phyloP scores from a whole-genome alignment of 2,797 vertebrate genomes.

The Okamejei kenojei region DNA sequence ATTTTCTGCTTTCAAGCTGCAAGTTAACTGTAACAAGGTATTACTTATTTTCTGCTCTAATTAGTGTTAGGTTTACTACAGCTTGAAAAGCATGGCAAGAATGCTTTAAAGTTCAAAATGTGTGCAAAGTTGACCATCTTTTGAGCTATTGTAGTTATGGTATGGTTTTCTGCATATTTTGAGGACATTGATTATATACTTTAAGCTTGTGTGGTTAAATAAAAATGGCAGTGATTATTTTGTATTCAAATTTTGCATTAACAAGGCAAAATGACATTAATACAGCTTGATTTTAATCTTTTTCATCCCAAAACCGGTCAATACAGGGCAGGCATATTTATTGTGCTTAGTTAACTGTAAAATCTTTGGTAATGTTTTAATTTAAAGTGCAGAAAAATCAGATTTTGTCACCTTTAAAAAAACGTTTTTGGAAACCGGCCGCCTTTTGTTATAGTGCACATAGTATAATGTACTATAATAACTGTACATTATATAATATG shows the following conservation, averaged over 20 bases:
- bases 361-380: not conserved
- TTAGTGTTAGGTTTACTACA: constrained; percentile 11
- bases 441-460: not conserved
- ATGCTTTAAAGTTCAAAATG: constrained; percentile 18
- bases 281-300: not conserved
- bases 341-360: not conserved
- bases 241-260: not conserved
- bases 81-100: constrained; percentile 34
- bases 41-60: constrained; percentile 55
- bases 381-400: not conserved
- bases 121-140: not conserved
- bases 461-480: not conserved
- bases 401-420: not conserved
- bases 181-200: not conserved
- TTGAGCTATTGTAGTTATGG: not conserved
- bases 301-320: not conserved
- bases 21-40: constrained; percentile 99
- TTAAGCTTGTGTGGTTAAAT: not conserved
- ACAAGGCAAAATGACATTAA: not conserved
- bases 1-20: constrained; percentile 99
- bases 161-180: constrained; percentile 36
- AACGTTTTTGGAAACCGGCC: not conserved
- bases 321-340: not conserved
- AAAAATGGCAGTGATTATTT: not conserved
- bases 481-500: not conserved